Evolutionary conservation across 2,113 vertebrate species (phyloP).

Genomic region (Uria aalge): DNA sequence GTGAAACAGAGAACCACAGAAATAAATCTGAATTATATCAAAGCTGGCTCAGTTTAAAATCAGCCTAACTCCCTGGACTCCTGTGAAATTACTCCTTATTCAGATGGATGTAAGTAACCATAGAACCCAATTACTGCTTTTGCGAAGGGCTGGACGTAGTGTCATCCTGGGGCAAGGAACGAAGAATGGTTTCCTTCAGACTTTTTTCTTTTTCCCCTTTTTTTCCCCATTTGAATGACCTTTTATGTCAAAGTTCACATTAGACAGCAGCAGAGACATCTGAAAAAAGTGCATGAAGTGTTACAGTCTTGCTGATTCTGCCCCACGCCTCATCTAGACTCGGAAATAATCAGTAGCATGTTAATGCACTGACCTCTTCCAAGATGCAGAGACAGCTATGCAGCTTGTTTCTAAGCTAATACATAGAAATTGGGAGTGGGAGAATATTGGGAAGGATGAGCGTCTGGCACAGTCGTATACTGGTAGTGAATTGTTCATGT

Average conservation of each 20-base stretch:
- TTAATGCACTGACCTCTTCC: background rate
- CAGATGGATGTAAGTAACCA: background rate
- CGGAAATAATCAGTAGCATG: background rate
- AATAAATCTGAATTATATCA: background rate
- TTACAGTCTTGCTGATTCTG: background rate
- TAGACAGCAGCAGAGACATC: background rate
- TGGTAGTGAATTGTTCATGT: background rate
- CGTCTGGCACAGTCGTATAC: background rate
- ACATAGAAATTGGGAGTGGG: background rate
- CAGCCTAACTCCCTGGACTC: background rate
- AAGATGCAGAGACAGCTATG: background rate
- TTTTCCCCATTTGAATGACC: background rate
- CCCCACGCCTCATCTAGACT: background rate
- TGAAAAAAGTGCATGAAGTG: background rate
- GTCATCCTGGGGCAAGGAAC: background rate
- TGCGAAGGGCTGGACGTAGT: background rate
- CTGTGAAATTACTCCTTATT: background rate
- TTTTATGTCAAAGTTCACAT: background rate
- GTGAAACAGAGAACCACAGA: background rate
- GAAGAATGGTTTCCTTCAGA: background rate
- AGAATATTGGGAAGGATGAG: background rate
- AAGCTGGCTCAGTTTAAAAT: background rate
- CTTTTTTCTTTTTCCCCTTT: too few species aligned
- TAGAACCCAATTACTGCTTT: background rate
- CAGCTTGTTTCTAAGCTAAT: background rate